phyloP scores from a whole-genome alignment of 92 coral and sea anemone genomes.

The Zoanthus gigantus region DNA sequence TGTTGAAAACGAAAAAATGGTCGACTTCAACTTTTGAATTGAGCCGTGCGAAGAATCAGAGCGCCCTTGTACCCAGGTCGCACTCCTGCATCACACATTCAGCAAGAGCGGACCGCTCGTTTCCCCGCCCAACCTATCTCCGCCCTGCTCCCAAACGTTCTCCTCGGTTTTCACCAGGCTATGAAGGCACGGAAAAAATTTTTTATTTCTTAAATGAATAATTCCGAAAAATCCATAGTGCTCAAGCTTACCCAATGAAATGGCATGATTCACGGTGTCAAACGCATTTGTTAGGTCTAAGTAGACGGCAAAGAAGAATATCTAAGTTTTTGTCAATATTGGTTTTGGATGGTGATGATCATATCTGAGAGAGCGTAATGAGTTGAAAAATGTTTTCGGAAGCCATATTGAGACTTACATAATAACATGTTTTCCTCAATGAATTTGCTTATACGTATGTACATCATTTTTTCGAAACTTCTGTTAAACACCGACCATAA shows the following conservation, averaged over 20 bases:
- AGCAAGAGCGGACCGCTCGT: no score
- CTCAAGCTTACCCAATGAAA: not conserved
- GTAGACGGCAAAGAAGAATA: constrained; percentile 12
- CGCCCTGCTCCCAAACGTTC: no score
- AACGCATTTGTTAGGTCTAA: not conserved
- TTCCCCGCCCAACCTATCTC: no score
- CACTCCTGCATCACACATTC: no score
- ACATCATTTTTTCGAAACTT: constrained; percentile 54
- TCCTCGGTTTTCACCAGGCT: no score
- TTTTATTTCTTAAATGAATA: not conserved
- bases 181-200: no score
- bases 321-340: not conserved
- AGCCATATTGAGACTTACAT: not conserved
- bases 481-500: constrained; percentile 27
- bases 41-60: no score
- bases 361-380: constrained; percentile 10
- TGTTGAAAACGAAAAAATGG: no score
- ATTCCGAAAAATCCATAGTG: constrained; percentile 13
- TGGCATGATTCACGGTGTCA: not conserved
- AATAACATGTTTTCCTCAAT: constrained; percentile 8
- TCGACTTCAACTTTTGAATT: no score
- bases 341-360: not conserved
- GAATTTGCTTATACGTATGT: constrained; percentile 33
- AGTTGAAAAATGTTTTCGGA: constrained; percentile 10
- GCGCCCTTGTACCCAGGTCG: no score